A percentile compares a stretch with the other conserved stretches of the same genome.
These are phyloP conservation scores for Furcula furcula DNA, from an alignment of 2,888 invertebrate genomes.

Conservation along the genomic window DNA sequence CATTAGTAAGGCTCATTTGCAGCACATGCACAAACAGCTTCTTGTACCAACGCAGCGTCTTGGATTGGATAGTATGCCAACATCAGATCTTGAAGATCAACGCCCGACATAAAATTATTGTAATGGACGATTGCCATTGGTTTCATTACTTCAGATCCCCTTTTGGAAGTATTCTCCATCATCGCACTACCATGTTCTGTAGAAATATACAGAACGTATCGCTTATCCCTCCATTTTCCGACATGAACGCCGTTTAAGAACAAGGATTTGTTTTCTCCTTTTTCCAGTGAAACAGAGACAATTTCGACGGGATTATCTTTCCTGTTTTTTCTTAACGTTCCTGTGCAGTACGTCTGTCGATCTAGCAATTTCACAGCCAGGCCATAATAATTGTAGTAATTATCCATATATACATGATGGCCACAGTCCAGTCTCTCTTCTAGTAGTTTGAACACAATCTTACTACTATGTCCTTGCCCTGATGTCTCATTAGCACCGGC, in stretches of 20 bases:
- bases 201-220: slow-evolving; percentile 18
- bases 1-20: slow-evolving; percentile 19
- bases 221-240: slow-evolving; percentile 27
- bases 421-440: slow-evolving; percentile 35
- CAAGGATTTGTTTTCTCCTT: slow-evolving; percentile 27
- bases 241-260: slow-evolving; percentile 26
- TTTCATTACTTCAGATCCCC: slow-evolving; percentile 14
- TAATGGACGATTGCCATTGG: slow-evolving; percentile 24
- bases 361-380: slow-evolving; percentile 36
- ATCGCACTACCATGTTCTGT: slow-evolving; percentile 16
- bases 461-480: slow-evolving; percentile 24
- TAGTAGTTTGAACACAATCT: slow-evolving; percentile 36
- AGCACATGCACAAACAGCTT: slow-evolving; percentile 26
- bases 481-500: slow-evolving; percentile 22
- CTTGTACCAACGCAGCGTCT: slow-evolving; percentile 14
- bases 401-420: slow-evolving; percentile 41
- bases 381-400: slow-evolving; percentile 36
- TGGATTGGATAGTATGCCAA: slow-evolving; percentile 23
- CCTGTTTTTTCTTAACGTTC: slow-evolving; percentile 35
- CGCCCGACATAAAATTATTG: slow-evolving; percentile 22
- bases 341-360: slow-evolving; percentile 48
- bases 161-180: slow-evolving; percentile 10
- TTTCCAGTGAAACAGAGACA: slow-evolving; percentile 14
- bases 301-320: slow-evolving; percentile 30
- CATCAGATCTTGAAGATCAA: slow-evolving; percentile 26